Percentiles rank a stretch among this genome's conserved stretches.
These are phyloP conservation scores for Dicerorhinus sumatrensis DNA, from an alignment of 2,113 vertebrate species.

Conservation along the genomic window DNA sequence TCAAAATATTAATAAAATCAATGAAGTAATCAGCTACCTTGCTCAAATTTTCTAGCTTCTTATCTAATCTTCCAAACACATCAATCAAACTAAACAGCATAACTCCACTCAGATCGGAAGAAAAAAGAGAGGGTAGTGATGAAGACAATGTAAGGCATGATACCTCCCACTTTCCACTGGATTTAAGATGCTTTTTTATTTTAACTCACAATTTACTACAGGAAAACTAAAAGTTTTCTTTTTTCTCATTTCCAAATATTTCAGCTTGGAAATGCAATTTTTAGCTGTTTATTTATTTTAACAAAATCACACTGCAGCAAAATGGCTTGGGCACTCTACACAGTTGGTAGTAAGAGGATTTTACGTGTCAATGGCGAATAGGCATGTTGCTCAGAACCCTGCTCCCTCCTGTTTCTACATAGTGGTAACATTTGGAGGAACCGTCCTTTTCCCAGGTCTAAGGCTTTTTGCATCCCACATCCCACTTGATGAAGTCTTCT, in stretches of 20 bases:
- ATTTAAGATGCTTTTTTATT: neutral
- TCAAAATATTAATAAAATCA: neutral
- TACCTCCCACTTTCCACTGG: neutral
- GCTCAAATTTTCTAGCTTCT: neutral
- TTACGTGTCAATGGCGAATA: neutral
- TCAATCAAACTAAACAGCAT: neutral
- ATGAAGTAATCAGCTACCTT: neutral
- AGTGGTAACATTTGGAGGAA: neutral
- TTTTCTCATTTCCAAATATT: neutral
- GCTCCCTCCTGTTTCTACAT: neutral
- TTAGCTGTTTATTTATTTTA: neutral
- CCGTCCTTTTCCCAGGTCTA: neutral
- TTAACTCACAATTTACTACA: neutral
- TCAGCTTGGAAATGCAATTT: constrained; percentile 1
- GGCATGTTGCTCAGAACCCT: neutral
- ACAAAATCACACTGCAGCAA: neutral
- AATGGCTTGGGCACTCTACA: neutral
- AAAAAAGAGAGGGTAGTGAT: too few species aligned
- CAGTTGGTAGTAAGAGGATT: neutral
- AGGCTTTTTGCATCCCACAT: neutral
- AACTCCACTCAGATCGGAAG: neutral
- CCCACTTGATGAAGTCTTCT: neutral
- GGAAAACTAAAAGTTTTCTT: neutral
- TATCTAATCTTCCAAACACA: neutral
- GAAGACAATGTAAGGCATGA: neutral